Conservation (phyloP, 2,113 vertebrate species). For the Pristiophorus japonicus region DNA sequence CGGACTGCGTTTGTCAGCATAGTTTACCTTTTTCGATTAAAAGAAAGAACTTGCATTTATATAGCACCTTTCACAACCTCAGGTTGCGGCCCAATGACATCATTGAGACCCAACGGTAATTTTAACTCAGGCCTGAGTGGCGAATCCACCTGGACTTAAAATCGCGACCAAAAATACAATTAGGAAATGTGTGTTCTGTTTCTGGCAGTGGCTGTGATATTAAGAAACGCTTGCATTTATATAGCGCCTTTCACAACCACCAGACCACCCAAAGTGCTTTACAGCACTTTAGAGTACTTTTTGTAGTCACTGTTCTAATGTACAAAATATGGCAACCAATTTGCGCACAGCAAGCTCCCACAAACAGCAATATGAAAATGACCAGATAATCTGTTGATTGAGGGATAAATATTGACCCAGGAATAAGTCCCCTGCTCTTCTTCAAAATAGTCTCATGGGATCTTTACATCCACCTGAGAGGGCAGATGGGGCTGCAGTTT, state of each 20-base stretch:
- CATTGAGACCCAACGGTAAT: no score
- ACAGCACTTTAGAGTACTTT: background rate
- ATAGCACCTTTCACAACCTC: background rate
- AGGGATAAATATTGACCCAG: background rate
- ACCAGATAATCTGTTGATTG: background rate
- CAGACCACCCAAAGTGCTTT: background rate
- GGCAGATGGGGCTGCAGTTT: no score
- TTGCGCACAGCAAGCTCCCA: background rate
- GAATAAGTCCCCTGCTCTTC: background rate
- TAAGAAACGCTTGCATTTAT: background rate
- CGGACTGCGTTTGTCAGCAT: background rate
- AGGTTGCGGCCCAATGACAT: no score
- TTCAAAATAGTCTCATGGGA: background rate
- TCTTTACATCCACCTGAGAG: background rate
- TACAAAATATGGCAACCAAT: background rate
- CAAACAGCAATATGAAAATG: background rate
- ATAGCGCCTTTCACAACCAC: background rate
- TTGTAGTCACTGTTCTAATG: background rate
- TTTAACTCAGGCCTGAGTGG: no score
- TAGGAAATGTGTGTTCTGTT: no score
- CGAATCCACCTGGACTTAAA: no score
- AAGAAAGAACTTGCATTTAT: background rate
- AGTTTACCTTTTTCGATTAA: background rate
- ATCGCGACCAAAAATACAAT: no score
- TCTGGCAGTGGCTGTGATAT: no score